phyloP scores from a whole-genome alignment of 2,888 invertebrate genomes.

The Andrena marginata region DNA sequence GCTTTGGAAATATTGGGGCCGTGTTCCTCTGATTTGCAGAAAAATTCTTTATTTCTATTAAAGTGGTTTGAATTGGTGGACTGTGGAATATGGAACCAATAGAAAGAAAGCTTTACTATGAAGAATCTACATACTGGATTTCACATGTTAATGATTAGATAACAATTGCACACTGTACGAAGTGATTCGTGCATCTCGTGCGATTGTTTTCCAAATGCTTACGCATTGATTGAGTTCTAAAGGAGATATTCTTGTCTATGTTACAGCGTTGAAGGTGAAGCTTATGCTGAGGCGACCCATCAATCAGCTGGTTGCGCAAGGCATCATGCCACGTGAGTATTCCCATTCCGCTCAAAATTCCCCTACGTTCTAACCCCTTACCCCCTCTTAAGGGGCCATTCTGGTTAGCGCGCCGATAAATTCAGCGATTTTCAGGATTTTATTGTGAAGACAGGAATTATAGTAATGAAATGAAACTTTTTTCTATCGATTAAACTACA shows the following conservation, averaged over 20 bases:
- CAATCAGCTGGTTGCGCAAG: constrained; percentile 98
- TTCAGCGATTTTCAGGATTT: too few relatives aligned
- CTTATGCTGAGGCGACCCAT: constrained; percentile 97
- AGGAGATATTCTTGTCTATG: constrained; percentile 68
- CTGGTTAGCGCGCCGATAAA: too few relatives aligned
- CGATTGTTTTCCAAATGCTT: neutral
- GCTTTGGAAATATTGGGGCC: neutral
- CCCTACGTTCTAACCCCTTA: neutral
- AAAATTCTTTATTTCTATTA: neutral
- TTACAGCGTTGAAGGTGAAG: constrained; percentile 98
- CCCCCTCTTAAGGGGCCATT: too few relatives aligned
- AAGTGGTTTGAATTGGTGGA: neutral
- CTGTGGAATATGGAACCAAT: neutral
- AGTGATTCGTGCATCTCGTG: too few relatives aligned
- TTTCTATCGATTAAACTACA: too few relatives aligned
- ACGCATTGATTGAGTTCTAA: constrained; percentile 24
- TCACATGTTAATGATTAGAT: too few relatives aligned
- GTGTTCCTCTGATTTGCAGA: neutral
- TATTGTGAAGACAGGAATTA: too few relatives aligned
- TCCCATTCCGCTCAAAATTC: constrained; percentile 21
- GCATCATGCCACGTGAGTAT: constrained; percentile 99
- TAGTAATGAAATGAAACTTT: too few relatives aligned
- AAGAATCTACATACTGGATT: too few relatives aligned
- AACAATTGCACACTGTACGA: too few relatives aligned
- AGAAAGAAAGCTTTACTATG: too few relatives aligned